A percentile compares a stretch with the other conserved stretches of the same genome.
phyloP scores from a whole-genome alignment of 2,797 vertebrate species.

The Thripadectes ignobilis region DNA sequence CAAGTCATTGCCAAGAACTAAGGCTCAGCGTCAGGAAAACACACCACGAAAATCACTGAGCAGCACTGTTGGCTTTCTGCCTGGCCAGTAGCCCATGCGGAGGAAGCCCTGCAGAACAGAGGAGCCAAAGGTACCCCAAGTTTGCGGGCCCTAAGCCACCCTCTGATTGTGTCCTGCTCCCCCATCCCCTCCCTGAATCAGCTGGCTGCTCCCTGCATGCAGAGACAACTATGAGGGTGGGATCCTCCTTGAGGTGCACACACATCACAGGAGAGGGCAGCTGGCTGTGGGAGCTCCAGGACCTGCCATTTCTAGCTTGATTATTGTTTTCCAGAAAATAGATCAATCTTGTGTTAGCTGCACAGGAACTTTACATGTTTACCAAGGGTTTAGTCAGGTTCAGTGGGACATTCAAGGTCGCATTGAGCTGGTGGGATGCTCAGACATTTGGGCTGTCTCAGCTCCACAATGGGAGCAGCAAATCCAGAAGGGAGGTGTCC shows the following conservation, averaged over 20 bases:
- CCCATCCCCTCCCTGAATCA: not conserved
- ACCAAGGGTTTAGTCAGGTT: not conserved
- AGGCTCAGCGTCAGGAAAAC: not conserved
- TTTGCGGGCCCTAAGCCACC: not conserved
- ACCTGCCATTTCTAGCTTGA: not conserved
- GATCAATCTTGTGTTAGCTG: not conserved
- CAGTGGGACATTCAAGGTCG: rapidly evolving
- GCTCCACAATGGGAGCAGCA: rapidly evolving
- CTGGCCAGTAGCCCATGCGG: not conserved
- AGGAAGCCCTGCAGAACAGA: not conserved
- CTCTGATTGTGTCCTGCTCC: not conserved
- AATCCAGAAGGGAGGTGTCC: not conserved
- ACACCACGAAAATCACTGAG: not conserved
- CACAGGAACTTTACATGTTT: rapidly evolving
- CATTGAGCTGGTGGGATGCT: not conserved
- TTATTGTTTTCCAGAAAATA: not conserved
- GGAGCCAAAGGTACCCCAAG: not conserved
- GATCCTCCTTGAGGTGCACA: rapidly evolving
- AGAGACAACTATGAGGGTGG: not conserved
- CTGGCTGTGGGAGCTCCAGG: not conserved
- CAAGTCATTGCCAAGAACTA: not conserved
- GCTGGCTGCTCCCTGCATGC: not conserved
- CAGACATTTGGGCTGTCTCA: not conserved
- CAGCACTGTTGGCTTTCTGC: not conserved
- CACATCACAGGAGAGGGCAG: rapidly evolving